Conservation (phyloP, 2,113 vertebrate species). For the Actenoides lindsayi region DNA sequence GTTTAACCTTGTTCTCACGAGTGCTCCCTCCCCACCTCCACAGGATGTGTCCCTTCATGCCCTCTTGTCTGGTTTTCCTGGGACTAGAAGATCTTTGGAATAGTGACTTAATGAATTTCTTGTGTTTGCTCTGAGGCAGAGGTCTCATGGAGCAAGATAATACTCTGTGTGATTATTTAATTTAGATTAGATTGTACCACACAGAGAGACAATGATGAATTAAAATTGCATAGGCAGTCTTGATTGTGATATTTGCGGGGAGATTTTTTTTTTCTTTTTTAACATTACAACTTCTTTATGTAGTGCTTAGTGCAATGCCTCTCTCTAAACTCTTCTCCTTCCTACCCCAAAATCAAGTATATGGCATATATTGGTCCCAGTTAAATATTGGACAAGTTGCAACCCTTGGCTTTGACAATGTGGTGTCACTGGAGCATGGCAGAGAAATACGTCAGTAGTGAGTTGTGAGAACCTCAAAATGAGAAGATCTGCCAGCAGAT, state of each 20-base stretch:
- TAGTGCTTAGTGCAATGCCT: neutral
- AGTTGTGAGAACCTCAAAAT: neutral
- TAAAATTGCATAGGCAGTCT: neutral
- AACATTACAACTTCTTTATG: neutral
- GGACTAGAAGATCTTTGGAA: neutral
- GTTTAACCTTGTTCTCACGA: neutral
- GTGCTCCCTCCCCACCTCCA: neutral
- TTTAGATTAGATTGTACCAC: slow-evolving; percentile 9
- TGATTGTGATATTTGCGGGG: neutral
- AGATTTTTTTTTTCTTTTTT: neutral
- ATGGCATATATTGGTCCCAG: neutral
- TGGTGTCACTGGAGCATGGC: neutral
- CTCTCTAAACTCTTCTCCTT: neutral
- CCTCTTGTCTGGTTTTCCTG: neutral
- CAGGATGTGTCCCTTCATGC: neutral
- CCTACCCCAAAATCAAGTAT: neutral
- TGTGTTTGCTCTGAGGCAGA: neutral
- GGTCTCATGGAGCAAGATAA: neutral
- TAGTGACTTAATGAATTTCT: neutral
- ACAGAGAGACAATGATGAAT: neutral
- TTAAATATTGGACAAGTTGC: neutral
- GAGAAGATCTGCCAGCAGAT: neutral
- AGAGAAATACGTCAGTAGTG: neutral
- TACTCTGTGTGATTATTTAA: neutral
- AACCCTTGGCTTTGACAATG: neutral